Evolutionary conservation across 2,113 vertebrate species (phyloP), one percentile per base, ranked within the genome.

Genomic region (Nannospalax galili): DNA sequence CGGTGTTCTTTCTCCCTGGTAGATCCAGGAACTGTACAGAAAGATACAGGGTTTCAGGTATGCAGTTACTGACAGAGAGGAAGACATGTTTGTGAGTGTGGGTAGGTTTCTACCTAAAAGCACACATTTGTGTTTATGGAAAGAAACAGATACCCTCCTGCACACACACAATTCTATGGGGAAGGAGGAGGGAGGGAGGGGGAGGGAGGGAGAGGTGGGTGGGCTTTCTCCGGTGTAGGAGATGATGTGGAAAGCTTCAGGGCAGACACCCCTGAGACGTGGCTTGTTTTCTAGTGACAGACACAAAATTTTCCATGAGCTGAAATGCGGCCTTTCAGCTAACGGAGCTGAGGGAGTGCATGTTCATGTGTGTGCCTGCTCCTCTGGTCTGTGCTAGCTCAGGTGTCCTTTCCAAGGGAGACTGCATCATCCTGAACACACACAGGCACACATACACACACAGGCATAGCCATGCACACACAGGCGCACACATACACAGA

Each of bases 301-400:
- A 75, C 30, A 78, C 22, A 67, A 12, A 86, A 82, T 86, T 92
- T 79, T 84, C 89, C 48, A 22, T 69, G 64, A 90, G 85, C 93
- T 14, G 32, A 74, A 65, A 48, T 65, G 22, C 1, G 3, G 12
- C 6, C 24, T 26, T 74, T 42, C 15, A 17, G 60, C 81, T 22
- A 32, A 7, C 37, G 79, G 64, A 82, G 72, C n/a, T 4, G 1
- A 5, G 45, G 77, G 69, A 65, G 26, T n/a, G 70, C 62, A n/a
- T 5, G 30, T 5, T 16, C 30, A 3, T 32, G 84, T 45, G 42
- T 56, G 40, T 48, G 52, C 35, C 6, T 5, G n/a, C 28, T 16
- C 17, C 1, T 17, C 35, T 67, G 45, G 24, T 30, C 70, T 75
- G 40, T 26, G 22, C 5, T 72, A 24, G 24, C 40, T 58, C n/a